Evolutionary conservation across 2,888 invertebrate genomes (phyloP), one percentile per base, ranked within the genome.

Genomic region (Drosophila mettleri): DNA sequence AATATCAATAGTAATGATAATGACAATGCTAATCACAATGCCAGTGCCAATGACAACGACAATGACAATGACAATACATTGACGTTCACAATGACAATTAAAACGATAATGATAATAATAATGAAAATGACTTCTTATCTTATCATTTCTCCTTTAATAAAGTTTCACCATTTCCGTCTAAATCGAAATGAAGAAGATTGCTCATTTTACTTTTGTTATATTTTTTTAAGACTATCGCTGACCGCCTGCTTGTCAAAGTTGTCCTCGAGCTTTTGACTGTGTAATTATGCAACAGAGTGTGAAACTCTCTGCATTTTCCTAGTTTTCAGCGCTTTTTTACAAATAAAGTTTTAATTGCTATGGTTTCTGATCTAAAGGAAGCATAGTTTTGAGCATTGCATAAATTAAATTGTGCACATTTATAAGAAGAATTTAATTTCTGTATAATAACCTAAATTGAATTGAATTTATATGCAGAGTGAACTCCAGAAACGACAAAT

Each of bases 321-420:
- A 22, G 52, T 36, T 58, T 29, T n/a, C 39, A 49, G 52, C 48
- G 12, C 41, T 29, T 18, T 39, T 43, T 36, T 52, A 64, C 78
- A 78, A 78, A 70, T 67, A 67, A 82, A 75, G 68, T 87, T 82
- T 70, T 75, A 87, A 84, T 82, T 84, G 66, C 67, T 54, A 43
- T 53, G 61, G 46, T 33, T 62, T 31, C 48, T 52, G 31, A 49
- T 55, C 10, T 49, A 51, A 53, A 48, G 64, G 20, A 33, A 61
- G 39, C 7, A 27, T 34, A 16, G 18, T 22, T 36, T 52, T 38
- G 41, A 63, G 27, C 36, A 24, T n/a, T 31, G 20, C 4, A 0
- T 2, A 8, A 41, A 41, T 33, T 31, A 41, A 49, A 49, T 12
- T 22, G 22, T 8, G 22, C 22, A n/a, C 16, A 4, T 12, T 29